Evolutionary conservation across 2,888 invertebrate genomes (phyloP), one percentile per base, ranked within the genome.

Genomic region (Miltochrista miniata): DNA sequence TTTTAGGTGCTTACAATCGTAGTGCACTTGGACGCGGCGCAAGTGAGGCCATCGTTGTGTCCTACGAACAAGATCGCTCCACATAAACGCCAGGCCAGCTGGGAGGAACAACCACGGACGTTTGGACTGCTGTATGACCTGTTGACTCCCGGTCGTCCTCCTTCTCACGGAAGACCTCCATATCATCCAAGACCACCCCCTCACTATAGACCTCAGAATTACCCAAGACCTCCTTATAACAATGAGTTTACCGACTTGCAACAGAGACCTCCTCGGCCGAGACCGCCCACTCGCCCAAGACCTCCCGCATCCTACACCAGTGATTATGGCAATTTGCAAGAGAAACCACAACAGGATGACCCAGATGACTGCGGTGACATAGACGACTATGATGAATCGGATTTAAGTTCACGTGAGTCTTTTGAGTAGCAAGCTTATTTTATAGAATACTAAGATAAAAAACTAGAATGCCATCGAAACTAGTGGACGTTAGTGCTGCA

Each of bases 41-140:
- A 88, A 45, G 83, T 88, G 9, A 83, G 72, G 46, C 86, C 87
- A 12, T 45, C 70, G 1, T 64, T 83, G 49, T 90, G 91, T 31
- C 90, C 90, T 1, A 90, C 90, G 3, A 91, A 91, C 59, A 91
- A 90, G 68, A 86, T 91, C 40, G 90, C 90, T 1, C 90, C 90
- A 1, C 83, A 85, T 51, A 72, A 80, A 14, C 72, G 81, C 12
- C 63, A 69, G 11, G 56, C 64, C 0, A 76, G 65, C 15, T 72
- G 68, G 68, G 13, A 12, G 11, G 68, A 72, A 9, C 60, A 68
- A 15, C 72, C 77, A 0, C 77, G 89, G 3, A 90, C 90, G 1
- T 79, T 90, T 37, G 85, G 83, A 7, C 72, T 82, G 1, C 81
- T 83, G 55, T 79, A 83, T 53, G 79, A 81, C 35, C 62, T 90